Conservation (phyloP, 2,113 vertebrate genomes). For the Sebastes fasciatus region DNA sequence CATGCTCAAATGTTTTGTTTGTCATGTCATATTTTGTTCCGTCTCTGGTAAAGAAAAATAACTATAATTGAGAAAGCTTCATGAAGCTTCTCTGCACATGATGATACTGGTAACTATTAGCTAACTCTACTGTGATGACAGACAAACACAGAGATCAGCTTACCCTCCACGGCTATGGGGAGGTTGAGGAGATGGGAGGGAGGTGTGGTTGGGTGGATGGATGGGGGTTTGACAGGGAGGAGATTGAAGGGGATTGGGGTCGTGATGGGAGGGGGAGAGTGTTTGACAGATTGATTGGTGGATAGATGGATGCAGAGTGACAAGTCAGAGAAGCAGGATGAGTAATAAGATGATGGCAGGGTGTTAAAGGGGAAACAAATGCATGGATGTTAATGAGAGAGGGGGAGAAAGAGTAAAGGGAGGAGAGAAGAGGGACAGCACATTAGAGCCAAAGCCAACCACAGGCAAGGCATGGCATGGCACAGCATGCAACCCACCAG, state of each 20-base stretch:
- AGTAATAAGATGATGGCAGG: background rate
- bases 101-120: constrained; percentile 20
- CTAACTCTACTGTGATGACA: constrained; percentile 47
- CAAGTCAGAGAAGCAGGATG: constrained; percentile 15
- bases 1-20: background rate
- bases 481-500: constrained; percentile 55
- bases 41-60: constrained; percentile 64
- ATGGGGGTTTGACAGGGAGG: constrained; percentile 3
- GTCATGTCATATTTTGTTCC: background rate
- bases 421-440: constrained; percentile 59
- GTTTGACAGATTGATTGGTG: background rate
- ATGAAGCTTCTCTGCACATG: background rate
- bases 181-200: constrained; percentile 22
- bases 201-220: constrained; percentile 8
- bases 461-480: constrained; percentile 28
- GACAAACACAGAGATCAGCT: constrained; percentile 67
- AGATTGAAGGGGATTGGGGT: background rate
- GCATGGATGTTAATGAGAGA: constrained; percentile 35
- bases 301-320: constrained; percentile 10
- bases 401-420: constrained; percentile 14
- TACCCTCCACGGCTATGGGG: constrained; percentile 80
- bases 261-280: background rate
- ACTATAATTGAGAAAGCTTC: background rate
- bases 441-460: constrained; percentile 67
- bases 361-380: constrained; percentile 2